Evolutionary conservation across 2,797 vertebrate genomes (phyloP).

Genomic region (Leptodactylus fallax): DNA sequence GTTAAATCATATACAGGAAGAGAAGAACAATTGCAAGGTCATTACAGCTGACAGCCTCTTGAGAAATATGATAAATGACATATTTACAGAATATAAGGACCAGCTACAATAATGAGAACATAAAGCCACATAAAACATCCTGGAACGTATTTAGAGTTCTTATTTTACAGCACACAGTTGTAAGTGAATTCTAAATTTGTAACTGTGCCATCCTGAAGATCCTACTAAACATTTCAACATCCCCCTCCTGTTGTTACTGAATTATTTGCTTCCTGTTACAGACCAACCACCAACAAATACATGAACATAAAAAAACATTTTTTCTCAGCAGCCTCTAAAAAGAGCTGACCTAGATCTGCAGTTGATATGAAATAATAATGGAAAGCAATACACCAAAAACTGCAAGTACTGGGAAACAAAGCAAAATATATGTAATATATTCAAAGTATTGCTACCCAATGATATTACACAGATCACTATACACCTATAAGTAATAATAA

Average conservation of each 20-base stretch:
- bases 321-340: conserved; percentile 31
- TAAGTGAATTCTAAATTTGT: conserved; percentile 36
- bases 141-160: neutral
- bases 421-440: neutral
- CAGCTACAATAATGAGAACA: conserved; percentile 4
- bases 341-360: conserved; percentile 39
- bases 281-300: conserved; percentile 39
- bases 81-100: neutral
- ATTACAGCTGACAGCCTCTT: neutral
- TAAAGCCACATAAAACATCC: neutral
- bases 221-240: conserved; percentile 28
- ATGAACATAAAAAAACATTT: conserved; percentile 27
- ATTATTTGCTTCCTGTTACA: conserved; percentile 38
- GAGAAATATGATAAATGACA: neutral
- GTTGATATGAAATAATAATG: conserved; percentile 22
- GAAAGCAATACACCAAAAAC: conserved; percentile 11
- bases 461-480: neutral
- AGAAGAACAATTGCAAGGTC: conserved; percentile 19
- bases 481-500: neutral
- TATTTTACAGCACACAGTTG: neutral
- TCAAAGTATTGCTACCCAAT: neutral
- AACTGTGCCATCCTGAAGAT: conserved; percentile 16
- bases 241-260: conserved; percentile 40
- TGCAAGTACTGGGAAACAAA: neutral
- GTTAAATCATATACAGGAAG: conserved; percentile 1